Evolutionary conservation across 2,888 invertebrate species (phyloP), one percentile per base, ranked within the genome.

Genomic region (Folsomia manolachei): DNA sequence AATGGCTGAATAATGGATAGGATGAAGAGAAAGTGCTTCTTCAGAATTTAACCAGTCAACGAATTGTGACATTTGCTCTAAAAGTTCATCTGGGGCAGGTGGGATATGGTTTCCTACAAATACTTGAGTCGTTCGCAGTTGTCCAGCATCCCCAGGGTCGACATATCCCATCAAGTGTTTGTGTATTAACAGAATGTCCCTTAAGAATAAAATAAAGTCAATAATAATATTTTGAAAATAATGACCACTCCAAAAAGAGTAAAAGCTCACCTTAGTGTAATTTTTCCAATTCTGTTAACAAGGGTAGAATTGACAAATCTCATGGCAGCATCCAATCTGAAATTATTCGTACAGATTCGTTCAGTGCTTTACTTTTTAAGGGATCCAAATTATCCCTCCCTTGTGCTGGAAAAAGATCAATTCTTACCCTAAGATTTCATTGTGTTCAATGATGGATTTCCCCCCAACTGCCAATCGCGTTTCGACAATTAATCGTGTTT

Each of bases 101-200:
- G 98, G 98, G 67, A 93, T 88, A 83, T 97, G 96, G n/a, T 93
- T 92, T 0, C 97, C 95, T 0, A 98, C 95, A 85, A 92, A 97
- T 7, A 97, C 97, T 82, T 95, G 95, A 1, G 93, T 92, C 72
- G 90, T 88, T 56, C 97, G 87, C 82, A 97, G 92, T 70, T 90
- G 88, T 0, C 98, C 98, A 1, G 95, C 94, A 83, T 94, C 92
- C 1, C 93, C 86, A 0, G 97, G 97, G 85, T 98, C 97, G 0
- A 95, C 97, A 85, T 93, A 95, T 0, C 97, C 97, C 81, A 98
- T 85, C 0, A 98, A 95, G 78, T 97, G 88, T 75, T 90, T 89
- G 83, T 98, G 98, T 81, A 98, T 94, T 82, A 95, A 93, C 70
- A 97, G 84, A 76, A 98, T 92, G 83, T 98, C 96, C 56, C 91